phyloP scores from a whole-genome alignment of 1,140 invertebrate genomes.

The Heliothis virescens region DNA sequence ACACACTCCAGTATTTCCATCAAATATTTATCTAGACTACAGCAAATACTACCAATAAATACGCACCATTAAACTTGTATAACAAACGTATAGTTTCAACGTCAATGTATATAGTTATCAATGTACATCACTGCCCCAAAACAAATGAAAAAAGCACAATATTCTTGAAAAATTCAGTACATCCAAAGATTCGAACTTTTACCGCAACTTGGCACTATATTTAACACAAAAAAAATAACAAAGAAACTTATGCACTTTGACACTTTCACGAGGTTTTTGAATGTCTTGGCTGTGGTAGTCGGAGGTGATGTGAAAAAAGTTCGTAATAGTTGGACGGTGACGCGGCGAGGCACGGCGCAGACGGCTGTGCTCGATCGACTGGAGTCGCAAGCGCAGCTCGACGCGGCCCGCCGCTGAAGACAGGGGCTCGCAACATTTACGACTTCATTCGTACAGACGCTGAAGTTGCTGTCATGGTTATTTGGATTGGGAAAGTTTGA shows the following conservation, averaged over 20 bases:
- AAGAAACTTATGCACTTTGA: conserved; percentile 47
- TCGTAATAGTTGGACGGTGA: conserved; percentile 60
- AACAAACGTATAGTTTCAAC: conserved; percentile 13
- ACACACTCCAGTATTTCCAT: conserved; percentile 22
- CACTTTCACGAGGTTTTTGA: conserved; percentile 47
- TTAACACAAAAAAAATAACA: conserved; percentile 57
- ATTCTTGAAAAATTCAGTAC: conserved; percentile 60
- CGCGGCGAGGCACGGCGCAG: conserved; percentile 38
- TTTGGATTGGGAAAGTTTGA: no score
- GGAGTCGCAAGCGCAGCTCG: conserved; percentile 77
- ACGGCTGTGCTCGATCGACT: conserved; percentile 56
- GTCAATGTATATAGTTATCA: conserved; percentile 35
- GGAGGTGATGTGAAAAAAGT: conserved; percentile 56
- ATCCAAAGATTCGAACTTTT: conserved; percentile 72
- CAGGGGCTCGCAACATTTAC: conserved; percentile 49
- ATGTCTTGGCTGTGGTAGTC: conserved; percentile 43
- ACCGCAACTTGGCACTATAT: conserved; percentile 78
- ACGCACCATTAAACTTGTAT: conserved; percentile 37
- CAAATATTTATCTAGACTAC: conserved; percentile 37
- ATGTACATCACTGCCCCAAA: not conserved
- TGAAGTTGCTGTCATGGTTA: not conserved
- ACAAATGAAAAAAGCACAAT: conserved; percentile 41
- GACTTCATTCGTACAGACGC: not conserved
- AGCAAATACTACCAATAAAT: conserved; percentile 40
- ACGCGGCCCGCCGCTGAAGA: conserved; percentile 61